phyloP scores from a whole-genome alignment of 2,113 vertebrate species.

The Pseudonaja textilis region DNA sequence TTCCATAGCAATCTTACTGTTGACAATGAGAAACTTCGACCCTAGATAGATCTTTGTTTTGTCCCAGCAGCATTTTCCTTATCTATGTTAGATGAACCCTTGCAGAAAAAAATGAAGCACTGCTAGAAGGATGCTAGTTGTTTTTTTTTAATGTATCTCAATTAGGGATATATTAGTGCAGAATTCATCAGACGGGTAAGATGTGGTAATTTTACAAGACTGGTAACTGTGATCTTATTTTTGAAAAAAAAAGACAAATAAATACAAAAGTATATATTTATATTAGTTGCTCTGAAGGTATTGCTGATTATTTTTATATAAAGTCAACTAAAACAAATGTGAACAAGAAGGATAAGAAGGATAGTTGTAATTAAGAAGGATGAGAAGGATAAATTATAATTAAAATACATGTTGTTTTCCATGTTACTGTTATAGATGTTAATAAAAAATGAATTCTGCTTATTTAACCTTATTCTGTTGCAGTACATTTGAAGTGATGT shows the following conservation, averaged over 20 bases:
- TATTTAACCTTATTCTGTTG: not conserved
- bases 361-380: not conserved
- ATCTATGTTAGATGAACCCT: not conserved
- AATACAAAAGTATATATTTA: conserved; percentile 1
- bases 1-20: not conserved
- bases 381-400: not conserved
- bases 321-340: not conserved
- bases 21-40: not conserved
- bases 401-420: not conserved
- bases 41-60: not conserved
- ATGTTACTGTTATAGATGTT: not conserved
- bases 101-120: not conserved
- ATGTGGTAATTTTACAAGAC: not conserved
- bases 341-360: not conserved
- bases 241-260: not conserved
- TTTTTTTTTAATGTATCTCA: not conserved
- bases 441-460: not conserved
- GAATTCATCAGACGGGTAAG: not conserved
- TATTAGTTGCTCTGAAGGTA: not conserved
- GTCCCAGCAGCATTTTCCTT: not conserved
- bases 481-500: not conserved
- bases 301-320: not conserved
- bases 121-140: not conserved
- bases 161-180: not conserved
- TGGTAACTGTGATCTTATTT: not conserved